Conservation (phyloP, 2,113 vertebrate genomes). For the Heterochromis multidens region DNA sequence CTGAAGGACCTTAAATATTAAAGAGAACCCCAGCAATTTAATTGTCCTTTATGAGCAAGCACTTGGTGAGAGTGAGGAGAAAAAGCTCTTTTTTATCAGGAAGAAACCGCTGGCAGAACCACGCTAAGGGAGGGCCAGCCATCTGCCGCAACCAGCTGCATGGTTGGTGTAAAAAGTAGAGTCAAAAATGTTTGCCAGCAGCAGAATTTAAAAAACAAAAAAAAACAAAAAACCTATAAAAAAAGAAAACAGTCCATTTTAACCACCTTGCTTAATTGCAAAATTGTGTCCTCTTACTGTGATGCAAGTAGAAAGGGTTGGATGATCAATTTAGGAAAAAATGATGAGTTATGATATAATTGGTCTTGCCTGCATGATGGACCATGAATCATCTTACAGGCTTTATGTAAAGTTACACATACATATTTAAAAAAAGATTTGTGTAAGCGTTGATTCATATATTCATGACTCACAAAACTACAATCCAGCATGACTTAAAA, state of each 20-base stretch:
- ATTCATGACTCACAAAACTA: neutral
- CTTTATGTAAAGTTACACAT: neutral
- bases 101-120: neutral
- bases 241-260: neutral
- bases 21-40: neutral
- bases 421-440: neutral
- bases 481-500: neutral
- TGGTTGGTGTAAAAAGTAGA: neutral
- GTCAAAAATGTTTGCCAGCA: neutral
- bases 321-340: neutral
- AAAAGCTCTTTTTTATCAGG: neutral
- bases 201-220: neutral
- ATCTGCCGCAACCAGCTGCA: neutral
- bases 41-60: neutral
- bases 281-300: neutral
- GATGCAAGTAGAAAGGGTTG: neutral
- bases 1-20: too few relatives aligned
- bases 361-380: neutral
- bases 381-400: neutral
- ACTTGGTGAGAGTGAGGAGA: neutral
- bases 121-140: neutral
- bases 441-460: neutral
- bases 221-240: neutral
- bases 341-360: neutral
- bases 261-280: neutral